These are phyloP conservation scores for Drosophila neotestacea DNA, from an alignment of 2,888 invertebrate genomes.

Conservation along the genomic window DNA sequence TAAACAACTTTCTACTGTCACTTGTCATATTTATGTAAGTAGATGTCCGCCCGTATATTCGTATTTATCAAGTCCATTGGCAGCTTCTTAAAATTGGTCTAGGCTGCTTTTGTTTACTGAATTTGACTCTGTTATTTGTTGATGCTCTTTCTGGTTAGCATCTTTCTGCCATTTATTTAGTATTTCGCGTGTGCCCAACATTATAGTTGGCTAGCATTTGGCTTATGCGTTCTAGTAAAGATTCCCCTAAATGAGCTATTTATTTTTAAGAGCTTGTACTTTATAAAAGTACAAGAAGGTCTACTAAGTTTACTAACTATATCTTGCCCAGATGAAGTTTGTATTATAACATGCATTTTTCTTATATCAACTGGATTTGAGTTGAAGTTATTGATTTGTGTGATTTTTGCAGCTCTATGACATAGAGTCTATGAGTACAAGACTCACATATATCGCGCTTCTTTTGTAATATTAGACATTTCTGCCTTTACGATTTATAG, in stretches of 20 bases:
- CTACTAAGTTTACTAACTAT: too few species aligned
- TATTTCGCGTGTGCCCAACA: constrained; percentile 59
- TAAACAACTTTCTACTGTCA: constrained; percentile 77
- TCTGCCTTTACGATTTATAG: too few species aligned
- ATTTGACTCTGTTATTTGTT: constrained; percentile 19
- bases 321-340: too few species aligned
- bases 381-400: too few species aligned
- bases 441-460: too few species aligned
- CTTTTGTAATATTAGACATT: too few species aligned
- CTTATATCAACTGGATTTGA: too few species aligned
- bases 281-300: too few species aligned
- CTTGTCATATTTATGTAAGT: constrained; percentile 69
- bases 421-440: too few species aligned
- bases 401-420: too few species aligned
- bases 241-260: constrained; percentile 50
- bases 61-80: constrained; percentile 44
- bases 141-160: constrained; percentile 65
- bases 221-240: constrained; percentile 42
- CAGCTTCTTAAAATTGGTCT: constrained; percentile 78
- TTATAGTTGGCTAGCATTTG: constrained; percentile 29
- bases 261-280: constrained; percentile 5
- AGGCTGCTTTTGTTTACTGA: constrained; percentile 45
- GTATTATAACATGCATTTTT: too few species aligned
- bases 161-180: constrained; percentile 62
- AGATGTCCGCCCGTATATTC: constrained; percentile 8